Conservation (phyloP, 1,140 invertebrate species). For the Triops longicaudatus region DNA sequence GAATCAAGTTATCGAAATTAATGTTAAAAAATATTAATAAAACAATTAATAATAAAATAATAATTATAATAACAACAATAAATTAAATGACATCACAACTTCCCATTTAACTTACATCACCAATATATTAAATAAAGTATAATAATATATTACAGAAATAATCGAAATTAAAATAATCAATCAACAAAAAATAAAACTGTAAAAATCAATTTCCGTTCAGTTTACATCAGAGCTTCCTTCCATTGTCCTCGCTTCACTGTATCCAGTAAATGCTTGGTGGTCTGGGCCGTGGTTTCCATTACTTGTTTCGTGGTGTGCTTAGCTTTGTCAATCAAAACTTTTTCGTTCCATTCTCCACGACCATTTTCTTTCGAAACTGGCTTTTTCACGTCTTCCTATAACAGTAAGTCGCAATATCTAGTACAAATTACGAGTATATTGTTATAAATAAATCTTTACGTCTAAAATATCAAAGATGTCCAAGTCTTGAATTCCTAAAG, state of each 20-base stretch:
- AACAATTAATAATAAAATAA: too few species aligned
- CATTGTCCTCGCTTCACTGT: conserved; percentile 18
- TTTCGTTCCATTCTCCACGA: not conserved
- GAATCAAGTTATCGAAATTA: too few species aligned
- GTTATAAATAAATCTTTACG: not conserved
- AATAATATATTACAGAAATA: not conserved
- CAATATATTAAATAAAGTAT: too few species aligned
- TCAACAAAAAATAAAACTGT: not conserved
- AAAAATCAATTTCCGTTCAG: too few species aligned
- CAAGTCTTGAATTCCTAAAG: not conserved
- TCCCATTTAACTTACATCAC: too few species aligned
- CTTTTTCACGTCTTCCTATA: conserved; percentile 3
- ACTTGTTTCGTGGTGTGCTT: conserved; percentile 16
- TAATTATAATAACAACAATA: too few species aligned
- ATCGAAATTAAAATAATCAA: not conserved
- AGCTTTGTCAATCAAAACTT: not conserved
- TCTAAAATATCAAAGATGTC: not conserved
- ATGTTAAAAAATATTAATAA: too few species aligned
- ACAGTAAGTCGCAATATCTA: not conserved
- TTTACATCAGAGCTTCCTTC: not conserved
- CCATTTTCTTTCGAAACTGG: not conserved
- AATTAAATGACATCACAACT: too few species aligned
- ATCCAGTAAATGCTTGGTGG: conserved; percentile 17
- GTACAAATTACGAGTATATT: not conserved
- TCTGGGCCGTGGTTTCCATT: conserved; percentile 18